Conservation (phyloP, 2,888 invertebrate species). For the Hydrotaea cyrtoneurina region DNA sequence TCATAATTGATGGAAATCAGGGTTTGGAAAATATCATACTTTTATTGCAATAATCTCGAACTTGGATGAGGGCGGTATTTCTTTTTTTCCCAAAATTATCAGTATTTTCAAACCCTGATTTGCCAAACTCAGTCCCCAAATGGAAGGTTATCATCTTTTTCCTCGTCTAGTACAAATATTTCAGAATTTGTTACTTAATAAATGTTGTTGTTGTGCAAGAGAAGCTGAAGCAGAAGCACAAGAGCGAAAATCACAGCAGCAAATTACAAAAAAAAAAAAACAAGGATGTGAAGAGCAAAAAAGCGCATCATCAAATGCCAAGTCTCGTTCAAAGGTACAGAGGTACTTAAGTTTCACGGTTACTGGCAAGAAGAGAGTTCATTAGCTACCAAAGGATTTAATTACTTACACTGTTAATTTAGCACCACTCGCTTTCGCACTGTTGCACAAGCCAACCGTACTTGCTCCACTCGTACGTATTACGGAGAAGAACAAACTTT, state of each 20-base stretch:
- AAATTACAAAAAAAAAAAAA: constrained; percentile 35
- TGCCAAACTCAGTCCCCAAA: constrained; percentile 11
- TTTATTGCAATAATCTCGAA: background rate
- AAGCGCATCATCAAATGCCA: constrained; percentile 57
- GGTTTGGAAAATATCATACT: background rate
- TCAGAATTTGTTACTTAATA: constrained; percentile 37
- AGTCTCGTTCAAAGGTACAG: constrained; percentile 58
- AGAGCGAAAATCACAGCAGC: background rate
- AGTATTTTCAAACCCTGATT: background rate
- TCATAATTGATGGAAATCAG: constrained; percentile 18
- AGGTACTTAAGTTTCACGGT: constrained; percentile 65
- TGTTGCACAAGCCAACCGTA: constrained; percentile 78
- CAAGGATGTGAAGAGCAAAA: constrained; percentile 32
- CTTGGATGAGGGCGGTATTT: no score
- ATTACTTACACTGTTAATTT: constrained; percentile 81
- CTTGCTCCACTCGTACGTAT: constrained; percentile 32
- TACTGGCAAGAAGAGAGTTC: constrained; percentile 73
- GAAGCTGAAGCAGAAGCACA: no score
- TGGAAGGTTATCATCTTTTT: constrained; percentile 4
- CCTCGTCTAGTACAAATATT: background rate
- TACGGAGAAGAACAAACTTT: constrained; percentile 42
- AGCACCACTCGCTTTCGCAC: constrained; percentile 80
- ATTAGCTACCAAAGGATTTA: constrained; percentile 79
- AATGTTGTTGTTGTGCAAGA: constrained; percentile 16
- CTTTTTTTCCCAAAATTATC: background rate